Percentiles rank a stretch among this genome's conserved stretches.
Conservation (phyloP, 2,888 invertebrate species). For the Dynastes hyllus region DNA sequence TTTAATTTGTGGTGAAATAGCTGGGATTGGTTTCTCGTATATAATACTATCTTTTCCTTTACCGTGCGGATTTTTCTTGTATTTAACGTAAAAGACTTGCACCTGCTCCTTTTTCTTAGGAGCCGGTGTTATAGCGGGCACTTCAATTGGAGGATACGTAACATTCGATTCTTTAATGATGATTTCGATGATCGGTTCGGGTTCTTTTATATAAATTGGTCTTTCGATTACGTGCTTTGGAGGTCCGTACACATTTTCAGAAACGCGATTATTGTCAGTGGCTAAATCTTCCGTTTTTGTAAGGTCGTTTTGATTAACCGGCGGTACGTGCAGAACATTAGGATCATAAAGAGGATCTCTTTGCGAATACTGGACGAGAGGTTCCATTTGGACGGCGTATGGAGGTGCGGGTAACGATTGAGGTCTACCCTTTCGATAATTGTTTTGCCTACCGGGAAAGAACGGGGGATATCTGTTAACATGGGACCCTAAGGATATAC, state of each 20-base stretch:
- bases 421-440: constrained; percentile 67
- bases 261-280: constrained; percentile 71
- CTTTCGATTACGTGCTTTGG: constrained; percentile 67
- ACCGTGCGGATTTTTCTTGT: constrained; percentile 87
- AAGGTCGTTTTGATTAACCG: constrained; percentile 71
- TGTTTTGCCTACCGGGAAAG: constrained; percentile 64
- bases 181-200: constrained; percentile 93
- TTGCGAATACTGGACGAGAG: constrained; percentile 85
- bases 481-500: constrained; percentile 73
- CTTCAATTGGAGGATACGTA: constrained; percentile 79
- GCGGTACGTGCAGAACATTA: constrained; percentile 65
- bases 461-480: constrained; percentile 63
- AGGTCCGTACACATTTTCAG: constrained; percentile 72
- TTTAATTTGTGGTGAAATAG: constrained; percentile 79
- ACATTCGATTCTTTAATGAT: constrained; percentile 94
- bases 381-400: constrained; percentile 88
- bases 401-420: constrained; percentile 76
- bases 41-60: constrained; percentile 82
- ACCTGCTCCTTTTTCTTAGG: constrained; percentile 83
- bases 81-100: constrained; percentile 93
- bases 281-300: constrained; percentile 70
- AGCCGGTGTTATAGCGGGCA: constrained; percentile 72
- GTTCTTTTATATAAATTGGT: constrained; percentile 78
- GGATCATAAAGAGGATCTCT: constrained; percentile 85
- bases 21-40: constrained; percentile 87